Base-by-base conservation (phyloP, 2,113 vertebrate genomes). In the Theristicus caerulescens region DNA sequence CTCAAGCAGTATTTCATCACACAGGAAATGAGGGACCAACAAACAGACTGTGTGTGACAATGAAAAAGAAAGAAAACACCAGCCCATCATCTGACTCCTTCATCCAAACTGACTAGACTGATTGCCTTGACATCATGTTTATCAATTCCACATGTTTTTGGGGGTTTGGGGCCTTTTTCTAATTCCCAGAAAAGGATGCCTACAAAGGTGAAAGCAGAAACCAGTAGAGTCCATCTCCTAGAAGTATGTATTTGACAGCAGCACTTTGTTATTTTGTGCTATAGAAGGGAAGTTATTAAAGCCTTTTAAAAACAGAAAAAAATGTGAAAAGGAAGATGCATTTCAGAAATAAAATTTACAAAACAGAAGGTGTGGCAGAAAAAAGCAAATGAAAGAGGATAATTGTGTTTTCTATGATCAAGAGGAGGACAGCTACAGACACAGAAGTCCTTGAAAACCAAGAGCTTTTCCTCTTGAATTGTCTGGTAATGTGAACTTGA, bases 181-280 rank as follows among this genome's bases (percentile, higher is more conserved):
- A 86, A 74, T 88, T 95, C 76, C 31, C 55, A 74, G 62, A 70
- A 96, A 96, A 92, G 10, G 71, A 88, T 93, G 42, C 21, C 67
- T 92, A 55, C 59, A 59, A 93, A 94, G 88, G 85, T 93, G 76
- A 93, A 92, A 95, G 46, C 9, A 95, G 85, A 96, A 92, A 86
- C 3, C 0, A 83, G 32, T 42, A 55, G 40, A 90, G 57, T 58
- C 51, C 36, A 71, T 83, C 34, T 93, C 40, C 25, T 77, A 64
- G 69, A 61, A 91, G 17, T 47, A 78, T 25, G 5, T 25, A 51
- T 66, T 86, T 76, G 54, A 62, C 51, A 66, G 51, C 11, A 82
- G 32, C 18, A 54, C 25, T 86, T 86, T 58, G 25, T 46, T 90
- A 79, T 69, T 78, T 88, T 76, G 14, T 74, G 21, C 21, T 38